Evolutionary conservation across 2,797 vertebrate genomes (phyloP), one percentile per base, ranked within the genome.

Genomic region (Staurois parvus): DNA sequence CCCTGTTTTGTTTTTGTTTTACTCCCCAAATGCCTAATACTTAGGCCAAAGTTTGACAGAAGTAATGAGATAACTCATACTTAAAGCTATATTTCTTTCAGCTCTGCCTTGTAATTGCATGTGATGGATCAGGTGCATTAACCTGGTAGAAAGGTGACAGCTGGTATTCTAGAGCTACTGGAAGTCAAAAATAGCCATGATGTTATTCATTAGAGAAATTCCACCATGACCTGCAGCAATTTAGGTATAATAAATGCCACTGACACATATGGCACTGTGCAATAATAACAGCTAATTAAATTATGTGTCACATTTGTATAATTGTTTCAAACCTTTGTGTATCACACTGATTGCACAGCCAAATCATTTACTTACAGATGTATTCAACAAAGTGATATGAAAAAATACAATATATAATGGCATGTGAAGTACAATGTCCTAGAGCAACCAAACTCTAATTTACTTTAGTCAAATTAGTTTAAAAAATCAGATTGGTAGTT

Each of bases 41-140:
- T 1, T 26, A 45, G 45, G 30, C 81, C 73, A 83, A 83, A 76
- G 72, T 83, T 68, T 83, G 64, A 83, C 73, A 76, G 62, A 28
- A 15, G 21, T 84, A 84, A 84, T 77, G 82, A 77, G 74, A 42
- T 52, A 77, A 29, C 30, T 37, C 74, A 84, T 70, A 68, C 74
- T 30, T 29, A 84, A 66, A 34, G 64, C 40, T 26, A 6, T 12
- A 76, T 67, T 37, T 37, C 45, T 45, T 30, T 26, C 21, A 64
- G 81, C 42, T 70, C 74, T 68, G 69, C 56, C 48, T 77, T 70
- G 24, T 76, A 84, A 84, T 84, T 77, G 73, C 30, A 67, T 13
- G 77, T 84, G 82, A 84, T 84, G 82, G 66, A 77, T 77, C 82
- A 84, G 67, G 74, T 70, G 64, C 82, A 84, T 77, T 77, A 72